Evolutionary conservation across 2,888 invertebrate species (phyloP).

Genomic region (Monochamus alternatus): DNA sequence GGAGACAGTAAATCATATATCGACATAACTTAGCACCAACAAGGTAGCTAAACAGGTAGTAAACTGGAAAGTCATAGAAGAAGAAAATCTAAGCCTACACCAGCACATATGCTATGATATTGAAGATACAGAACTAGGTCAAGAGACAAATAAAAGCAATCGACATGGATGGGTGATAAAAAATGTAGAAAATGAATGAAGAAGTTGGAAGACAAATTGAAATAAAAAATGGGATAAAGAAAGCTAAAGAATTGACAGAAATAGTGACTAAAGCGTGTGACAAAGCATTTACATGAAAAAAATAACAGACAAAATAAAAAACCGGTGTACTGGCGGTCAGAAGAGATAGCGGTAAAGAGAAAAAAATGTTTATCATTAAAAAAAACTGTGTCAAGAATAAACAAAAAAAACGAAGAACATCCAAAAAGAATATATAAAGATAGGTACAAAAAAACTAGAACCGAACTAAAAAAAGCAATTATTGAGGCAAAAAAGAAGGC

Average conservation of each 20-base stretch:
- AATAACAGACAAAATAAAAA: not conserved
- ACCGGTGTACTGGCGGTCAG: not conserved
- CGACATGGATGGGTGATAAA: not conserved
- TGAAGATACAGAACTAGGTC: not conserved
- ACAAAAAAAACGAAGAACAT: not conserved
- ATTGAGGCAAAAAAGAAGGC: constrained; percentile 24
- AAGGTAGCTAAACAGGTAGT: not conserved
- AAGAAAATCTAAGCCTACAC: constrained; percentile 27
- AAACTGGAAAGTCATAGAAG: constrained; percentile 26
- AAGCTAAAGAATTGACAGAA: not conserved
- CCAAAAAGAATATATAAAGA: not conserved
- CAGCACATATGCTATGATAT: constrained; percentile 29
- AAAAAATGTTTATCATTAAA: not conserved
- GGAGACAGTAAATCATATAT: constrained; percentile 26
- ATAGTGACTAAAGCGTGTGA: not conserved
- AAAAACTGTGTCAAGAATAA: not conserved
- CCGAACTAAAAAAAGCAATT: constrained; percentile 14
- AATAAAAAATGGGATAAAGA: not conserved
- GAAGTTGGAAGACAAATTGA: not conserved
- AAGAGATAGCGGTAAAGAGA: not conserved
- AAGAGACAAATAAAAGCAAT: not conserved
- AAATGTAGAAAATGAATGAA: not conserved
- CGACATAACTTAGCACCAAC: constrained; percentile 28
- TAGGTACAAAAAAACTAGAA: not conserved
- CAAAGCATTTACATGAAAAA: not conserved